A percentile compares a stretch with the other conserved stretches of the same genome.
Conservation (phyloP, 1,140 invertebrate genomes). For the Agrilus planipennis region DNA sequence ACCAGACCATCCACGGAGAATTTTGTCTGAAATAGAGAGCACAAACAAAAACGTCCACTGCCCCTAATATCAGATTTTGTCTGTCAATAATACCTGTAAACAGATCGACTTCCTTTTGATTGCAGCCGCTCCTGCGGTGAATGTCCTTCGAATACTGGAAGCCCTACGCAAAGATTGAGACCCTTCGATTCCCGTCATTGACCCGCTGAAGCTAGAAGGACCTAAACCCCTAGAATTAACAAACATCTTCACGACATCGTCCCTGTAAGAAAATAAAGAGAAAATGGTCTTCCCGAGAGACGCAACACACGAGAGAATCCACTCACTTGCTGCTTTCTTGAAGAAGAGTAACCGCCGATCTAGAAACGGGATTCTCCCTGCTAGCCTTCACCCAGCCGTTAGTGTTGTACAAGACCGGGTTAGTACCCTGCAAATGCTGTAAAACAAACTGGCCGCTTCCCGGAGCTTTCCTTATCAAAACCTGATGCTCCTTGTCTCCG, state of each 20-base stretch:
- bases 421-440: conserved; percentile 82
- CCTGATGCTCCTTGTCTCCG: conserved; percentile 58
- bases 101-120: conserved; percentile 82
- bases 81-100: conserved; percentile 43
- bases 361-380: conserved; percentile 69
- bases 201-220: conserved; percentile 48
- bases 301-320: neutral
- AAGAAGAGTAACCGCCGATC: conserved; percentile 64
- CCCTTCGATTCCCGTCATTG: conserved; percentile 64
- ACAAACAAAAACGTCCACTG: neutral
- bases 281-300: conserved; percentile 9
- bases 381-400: conserved; percentile 81
- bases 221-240: conserved; percentile 55
- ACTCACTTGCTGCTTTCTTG: conserved; percentile 79
- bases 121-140: conserved; percentile 67
- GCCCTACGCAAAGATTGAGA: conserved; percentile 67
- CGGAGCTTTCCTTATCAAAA: conserved; percentile 57
- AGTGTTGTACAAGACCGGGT: conserved; percentile 84
- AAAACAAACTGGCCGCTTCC: conserved; percentile 74
- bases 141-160: conserved; percentile 78
- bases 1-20: conserved; percentile 84
- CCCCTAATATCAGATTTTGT: neutral
- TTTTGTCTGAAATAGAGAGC: conserved; percentile 58
- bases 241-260: conserved; percentile 71
- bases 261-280: conserved; percentile 41